Evolutionary conservation across 2,113 vertebrate genomes (phyloP).

Genomic region (Centrocercus urophasianus): DNA sequence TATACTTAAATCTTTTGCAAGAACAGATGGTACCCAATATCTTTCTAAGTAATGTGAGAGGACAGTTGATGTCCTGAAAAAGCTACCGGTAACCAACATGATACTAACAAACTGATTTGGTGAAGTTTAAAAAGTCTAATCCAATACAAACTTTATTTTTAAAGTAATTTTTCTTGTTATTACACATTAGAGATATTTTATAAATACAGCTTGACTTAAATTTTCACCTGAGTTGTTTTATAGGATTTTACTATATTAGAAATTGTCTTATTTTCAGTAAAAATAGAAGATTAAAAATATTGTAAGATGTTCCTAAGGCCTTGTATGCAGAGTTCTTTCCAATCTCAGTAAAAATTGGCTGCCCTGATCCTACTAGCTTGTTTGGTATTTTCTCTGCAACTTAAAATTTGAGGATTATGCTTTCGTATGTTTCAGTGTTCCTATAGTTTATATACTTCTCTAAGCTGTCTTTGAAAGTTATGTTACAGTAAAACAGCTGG

Average conservation of each 20-base stretch:
- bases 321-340: neutral
- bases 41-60: conserved; percentile 87
- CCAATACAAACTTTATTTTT: neutral
- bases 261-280: neutral
- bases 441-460: neutral
- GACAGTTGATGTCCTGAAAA: conserved; percentile 88
- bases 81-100: conserved; percentile 68
- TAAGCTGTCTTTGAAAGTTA: neutral
- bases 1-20: conserved; percentile 81
- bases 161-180: neutral
- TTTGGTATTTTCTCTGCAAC: neutral
- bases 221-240: conserved; percentile 1
- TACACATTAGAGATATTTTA: neutral
- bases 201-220: neutral
- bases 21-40: conserved; percentile 88
- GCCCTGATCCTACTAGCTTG: neutral
- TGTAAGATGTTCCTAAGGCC: neutral
- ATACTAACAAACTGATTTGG: conserved; percentile 74
- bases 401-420: neutral
- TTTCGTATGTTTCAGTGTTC: neutral
- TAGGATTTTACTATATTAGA: neutral
- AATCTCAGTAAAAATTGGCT: neutral
- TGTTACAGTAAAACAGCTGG: neutral
- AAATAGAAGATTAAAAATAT: neutral
- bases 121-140: conserved; percentile 63